Evolutionary conservation across 1,140 invertebrate species (phyloP), one percentile per base, ranked within the genome.

Genomic region (Drosophila mayri): DNA sequence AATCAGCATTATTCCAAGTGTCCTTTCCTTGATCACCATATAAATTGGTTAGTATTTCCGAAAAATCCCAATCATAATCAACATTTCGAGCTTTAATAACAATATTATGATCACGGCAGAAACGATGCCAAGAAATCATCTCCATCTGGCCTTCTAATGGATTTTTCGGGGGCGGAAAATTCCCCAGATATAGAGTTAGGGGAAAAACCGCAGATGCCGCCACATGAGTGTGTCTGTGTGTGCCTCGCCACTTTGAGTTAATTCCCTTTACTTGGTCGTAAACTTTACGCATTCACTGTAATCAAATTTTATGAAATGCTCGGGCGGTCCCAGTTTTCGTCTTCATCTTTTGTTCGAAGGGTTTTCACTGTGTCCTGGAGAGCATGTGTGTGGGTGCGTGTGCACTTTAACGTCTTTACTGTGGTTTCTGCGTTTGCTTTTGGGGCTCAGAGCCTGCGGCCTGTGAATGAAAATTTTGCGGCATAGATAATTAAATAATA

Each of bases 401-500:
- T 58, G 62, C 72, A 73, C 79, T 76, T 76, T 81, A 81, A 81
- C 76, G 65, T 76, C 60, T 50, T 65, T 59, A 72, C 63, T 72
- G 71, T 46, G 78, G 76, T 62, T 78, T 66, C 47, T 49, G 50
- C 47, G n/a, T 62, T 52, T 52, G 30, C 50, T 58, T 60, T 70
- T 49, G 38, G 60, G 22, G 30, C 54, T 50, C 25, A 18, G 40
- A 43, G 44, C 32, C 65, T 81, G 79, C 52, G 74, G 79, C 63
- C 50, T 82, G 70, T 71, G 75, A 79, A 79, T 76, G 81, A 76
- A 84, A 79, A 84, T 84, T 84, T 84, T 84, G 81, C 72, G 81
- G 81, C 72, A 84, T 75, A 80, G 81, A 84, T 84, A 84, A 84
- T 84, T 84, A 84, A 84, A 84, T 84, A 84, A 84, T 84, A 84